A percentile compares a stretch with the other conserved stretches of the same genome.
Evolutionary conservation across 1,140 invertebrate species (phyloP).

Genomic region (Tetranychus cinnabarinus): DNA sequence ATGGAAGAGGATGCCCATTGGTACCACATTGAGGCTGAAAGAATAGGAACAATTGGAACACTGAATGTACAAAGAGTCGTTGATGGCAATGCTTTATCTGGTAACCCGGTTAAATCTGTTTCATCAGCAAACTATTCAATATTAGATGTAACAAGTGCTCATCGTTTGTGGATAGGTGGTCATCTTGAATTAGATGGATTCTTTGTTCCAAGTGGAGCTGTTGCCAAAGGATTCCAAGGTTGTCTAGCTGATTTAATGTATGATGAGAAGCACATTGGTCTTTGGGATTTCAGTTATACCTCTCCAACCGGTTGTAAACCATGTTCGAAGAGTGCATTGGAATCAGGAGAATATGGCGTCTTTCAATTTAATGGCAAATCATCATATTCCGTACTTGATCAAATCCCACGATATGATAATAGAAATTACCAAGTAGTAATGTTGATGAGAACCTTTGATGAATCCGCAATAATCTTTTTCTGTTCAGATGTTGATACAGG

Average conservation of each 20-base stretch:
- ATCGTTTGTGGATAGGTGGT: conserved; percentile 16
- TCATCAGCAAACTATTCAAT: conserved; percentile 15
- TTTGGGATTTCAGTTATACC: conserved; percentile 52
- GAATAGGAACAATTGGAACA: conserved; percentile 18
- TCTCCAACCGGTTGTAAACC: conserved; percentile 32
- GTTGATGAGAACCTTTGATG: conserved; percentile 59
- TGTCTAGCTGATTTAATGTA: conserved; percentile 51
- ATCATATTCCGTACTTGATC: conserved; percentile 13
- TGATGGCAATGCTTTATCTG: conserved; percentile 10
- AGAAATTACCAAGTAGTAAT: conserved; percentile 49
- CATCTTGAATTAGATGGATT: conserved; percentile 8
- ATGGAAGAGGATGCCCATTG: conserved; percentile 35
- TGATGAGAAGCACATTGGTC: conserved; percentile 48
- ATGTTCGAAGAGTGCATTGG: conserved; percentile 37
- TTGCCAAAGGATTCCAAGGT: conserved; percentile 26
- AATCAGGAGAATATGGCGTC: background rate
- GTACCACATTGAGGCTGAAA: conserved; percentile 42
- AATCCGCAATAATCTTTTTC: conserved; percentile 62
- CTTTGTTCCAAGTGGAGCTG: conserved; percentile 20
- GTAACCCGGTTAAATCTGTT: conserved; percentile 6
- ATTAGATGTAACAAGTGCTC: conserved; percentile 13
- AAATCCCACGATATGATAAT: conserved; percentile 37
- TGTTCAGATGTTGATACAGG: conserved; percentile 39
- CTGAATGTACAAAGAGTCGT: conserved; percentile 16
- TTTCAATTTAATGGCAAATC: conserved; percentile 27